Evolutionary conservation across 2,113 vertebrate species (phyloP).

Genomic region (Arenaria interpres): DNA sequence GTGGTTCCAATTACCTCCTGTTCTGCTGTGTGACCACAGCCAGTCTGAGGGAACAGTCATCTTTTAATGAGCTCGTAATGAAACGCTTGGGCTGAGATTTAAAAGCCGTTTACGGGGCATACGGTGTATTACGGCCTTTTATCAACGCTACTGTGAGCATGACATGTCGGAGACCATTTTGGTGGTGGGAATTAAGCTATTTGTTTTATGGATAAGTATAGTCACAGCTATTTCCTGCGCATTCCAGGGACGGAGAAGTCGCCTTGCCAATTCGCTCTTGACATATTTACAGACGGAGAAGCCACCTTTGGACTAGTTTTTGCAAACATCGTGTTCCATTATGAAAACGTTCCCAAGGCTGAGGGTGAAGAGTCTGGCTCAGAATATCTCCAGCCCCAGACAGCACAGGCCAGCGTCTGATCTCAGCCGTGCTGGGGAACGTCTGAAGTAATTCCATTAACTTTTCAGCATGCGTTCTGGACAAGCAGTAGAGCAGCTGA

Average conservation of each 20-base stretch:
- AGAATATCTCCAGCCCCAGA: conserved; percentile 28
- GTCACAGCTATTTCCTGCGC: conserved; percentile 66
- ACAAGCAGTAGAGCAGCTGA: neutral
- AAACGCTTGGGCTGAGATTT: conserved; percentile 17
- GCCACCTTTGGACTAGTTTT: conserved; percentile 61
- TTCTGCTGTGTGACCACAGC: conserved; percentile 20
- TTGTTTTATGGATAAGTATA: conserved; percentile 58
- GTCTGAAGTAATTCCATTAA: conserved; percentile 34
- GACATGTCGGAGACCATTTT: neutral
- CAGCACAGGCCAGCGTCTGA: conserved; percentile 34
- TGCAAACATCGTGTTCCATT: conserved; percentile 20
- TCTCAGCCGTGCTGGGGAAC: neutral
- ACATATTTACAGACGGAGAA: conserved; percentile 58
- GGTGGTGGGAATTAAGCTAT: conserved; percentile 48
- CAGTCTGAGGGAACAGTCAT: neutral
- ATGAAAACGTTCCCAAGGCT: conserved; percentile 33
- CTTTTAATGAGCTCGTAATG: neutral
- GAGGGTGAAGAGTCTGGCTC: conserved; percentile 26
- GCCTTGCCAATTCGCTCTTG: conserved; percentile 39
- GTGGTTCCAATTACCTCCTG: neutral
- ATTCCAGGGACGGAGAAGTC: conserved; percentile 46
- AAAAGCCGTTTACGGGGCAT: neutral
- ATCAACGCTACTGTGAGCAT: neutral
- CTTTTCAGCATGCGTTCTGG: neutral
- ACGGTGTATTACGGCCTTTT: neutral